These are phyloP conservation scores for Sebastes melanostomus DNA, from an alignment of 2,797 vertebrate species.

Conservation along the genomic window DNA sequence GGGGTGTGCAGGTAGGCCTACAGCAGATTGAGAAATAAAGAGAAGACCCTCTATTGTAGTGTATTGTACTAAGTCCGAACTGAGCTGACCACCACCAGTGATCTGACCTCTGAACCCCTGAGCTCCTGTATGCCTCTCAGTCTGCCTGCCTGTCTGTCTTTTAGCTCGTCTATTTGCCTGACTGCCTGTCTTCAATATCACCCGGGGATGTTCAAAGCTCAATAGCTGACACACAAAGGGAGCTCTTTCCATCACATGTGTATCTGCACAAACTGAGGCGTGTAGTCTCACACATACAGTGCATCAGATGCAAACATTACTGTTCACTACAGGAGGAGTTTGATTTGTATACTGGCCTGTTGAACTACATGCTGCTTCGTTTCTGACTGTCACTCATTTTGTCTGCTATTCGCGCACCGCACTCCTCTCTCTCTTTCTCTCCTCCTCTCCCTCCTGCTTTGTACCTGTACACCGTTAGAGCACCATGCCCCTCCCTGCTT, in stretches of 20 bases:
- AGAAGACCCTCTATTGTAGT: constrained; percentile 11
- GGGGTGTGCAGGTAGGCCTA: neutral
- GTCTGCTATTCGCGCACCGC: too few species aligned
- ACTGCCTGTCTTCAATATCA: constrained; percentile 42
- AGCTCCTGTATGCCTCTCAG: constrained; percentile 57
- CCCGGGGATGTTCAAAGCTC: constrained; percentile 28
- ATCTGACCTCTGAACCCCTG: constrained; percentile 61
- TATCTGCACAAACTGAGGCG: constrained; percentile 4
- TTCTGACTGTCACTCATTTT: too few species aligned
- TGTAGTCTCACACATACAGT: neutral
- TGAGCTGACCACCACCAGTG: constrained; percentile 42
- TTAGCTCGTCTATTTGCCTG: constrained; percentile 1
- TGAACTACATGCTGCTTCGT: neutral
- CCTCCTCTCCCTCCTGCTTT: too few species aligned
- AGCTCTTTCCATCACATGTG: constrained; percentile 12
- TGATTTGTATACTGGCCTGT: neutral
- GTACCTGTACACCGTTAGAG: too few species aligned
- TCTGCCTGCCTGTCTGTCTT: constrained; percentile 37
- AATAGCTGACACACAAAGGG: constrained; percentile 21
- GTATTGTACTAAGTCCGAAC: constrained; percentile 27
- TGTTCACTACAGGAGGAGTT: neutral
- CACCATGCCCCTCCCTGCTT: too few species aligned
- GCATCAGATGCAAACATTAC: neutral
- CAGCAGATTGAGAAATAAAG: constrained; percentile 13
- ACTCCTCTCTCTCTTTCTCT: too few species aligned